Base-by-base conservation (phyloP, 2,888 invertebrate genomes). In the Dysmachus trigonus region DNA sequence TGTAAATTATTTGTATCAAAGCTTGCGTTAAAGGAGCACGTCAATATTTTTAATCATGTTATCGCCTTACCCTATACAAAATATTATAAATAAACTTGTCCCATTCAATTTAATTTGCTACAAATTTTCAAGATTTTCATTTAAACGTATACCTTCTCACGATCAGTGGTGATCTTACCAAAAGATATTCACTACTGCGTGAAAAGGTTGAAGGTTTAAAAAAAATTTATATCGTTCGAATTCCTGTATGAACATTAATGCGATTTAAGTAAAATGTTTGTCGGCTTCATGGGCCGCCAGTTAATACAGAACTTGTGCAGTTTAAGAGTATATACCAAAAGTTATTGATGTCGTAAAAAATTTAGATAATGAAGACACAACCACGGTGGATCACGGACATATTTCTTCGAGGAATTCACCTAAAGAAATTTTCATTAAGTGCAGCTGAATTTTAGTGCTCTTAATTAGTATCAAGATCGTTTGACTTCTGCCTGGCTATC, bases 311-410 rank as follows among this genome's bases (percentile, higher is more conserved):
- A 22, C 62, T 22, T 62, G 62, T 62, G 62, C 22, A 22, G 62
- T 27, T 22, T 22, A 62, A 62, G 3, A 18, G 62, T 62, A 10
- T 27, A 10, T 27, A 3, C 22, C 1, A 10, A 10, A 62, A 27
- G 10, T 27, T 35, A 41, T 76, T 76, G 38, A 13, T 33, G 38
- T 22, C 76, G 18, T 33, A 76, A 76, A 76, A 22, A 76, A 76
- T 76, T 76, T 76, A 33, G 76, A 76, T 76, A 76, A 33, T 76
- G 35, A 76, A 76, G 76, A 33, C 38, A 38, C 76, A 76, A 76
- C 38, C 33, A 4, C 33, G 38, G 18, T 22, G 76, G n/a, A 38
- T 76, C 41, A 10, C 27, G 62, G 22, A 38, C 2, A 76, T 76
- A 76, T 35, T 76, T 76, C 38, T 35, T 33, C 35, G 22, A 27